A percentile compares a stretch with the other conserved stretches of the same genome.
Conservation (phyloP, 2,888 invertebrate genomes). For the Dynastes tityus region DNA sequence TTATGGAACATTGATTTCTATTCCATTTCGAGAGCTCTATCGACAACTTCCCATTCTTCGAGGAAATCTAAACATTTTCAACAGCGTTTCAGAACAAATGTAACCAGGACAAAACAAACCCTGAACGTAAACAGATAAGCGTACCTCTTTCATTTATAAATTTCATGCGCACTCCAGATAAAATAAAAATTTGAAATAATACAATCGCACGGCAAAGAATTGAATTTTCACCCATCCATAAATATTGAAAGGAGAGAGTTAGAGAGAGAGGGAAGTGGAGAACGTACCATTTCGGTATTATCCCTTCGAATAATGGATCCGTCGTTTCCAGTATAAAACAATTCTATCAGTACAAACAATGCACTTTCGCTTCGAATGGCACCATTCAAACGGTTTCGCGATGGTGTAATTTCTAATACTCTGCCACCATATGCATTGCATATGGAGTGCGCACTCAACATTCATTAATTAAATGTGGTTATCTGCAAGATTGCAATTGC, state of each 20-base stretch:
- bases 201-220: conserved; percentile 27
- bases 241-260: conserved; percentile 6
- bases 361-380: conserved; percentile 56
- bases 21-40: no score
- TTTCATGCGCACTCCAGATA: conserved; percentile 11
- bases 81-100: neutral
- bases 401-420: conserved; percentile 46
- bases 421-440: conserved; percentile 51
- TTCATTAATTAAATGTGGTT: conserved; percentile 71
- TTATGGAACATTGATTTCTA: no score
- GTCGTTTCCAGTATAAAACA: conserved; percentile 52
- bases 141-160: conserved; percentile 5
- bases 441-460: conserved; percentile 62
- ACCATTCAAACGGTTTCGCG: conserved; percentile 47
- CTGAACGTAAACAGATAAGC: conserved; percentile 9
- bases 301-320: conserved; percentile 43
- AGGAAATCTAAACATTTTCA: conserved; percentile 7
- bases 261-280: neutral
- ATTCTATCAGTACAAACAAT: conserved; percentile 59
- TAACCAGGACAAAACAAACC: neutral
- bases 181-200: conserved; percentile 36
- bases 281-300: conserved; percentile 32
- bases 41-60: neutral
- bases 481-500: conserved; percentile 71
- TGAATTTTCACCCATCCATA: conserved; percentile 32